These are phyloP conservation scores for Petrocephalus zakoni DNA, from an alignment of 2,113 vertebrate species.

Conservation along the genomic window DNA sequence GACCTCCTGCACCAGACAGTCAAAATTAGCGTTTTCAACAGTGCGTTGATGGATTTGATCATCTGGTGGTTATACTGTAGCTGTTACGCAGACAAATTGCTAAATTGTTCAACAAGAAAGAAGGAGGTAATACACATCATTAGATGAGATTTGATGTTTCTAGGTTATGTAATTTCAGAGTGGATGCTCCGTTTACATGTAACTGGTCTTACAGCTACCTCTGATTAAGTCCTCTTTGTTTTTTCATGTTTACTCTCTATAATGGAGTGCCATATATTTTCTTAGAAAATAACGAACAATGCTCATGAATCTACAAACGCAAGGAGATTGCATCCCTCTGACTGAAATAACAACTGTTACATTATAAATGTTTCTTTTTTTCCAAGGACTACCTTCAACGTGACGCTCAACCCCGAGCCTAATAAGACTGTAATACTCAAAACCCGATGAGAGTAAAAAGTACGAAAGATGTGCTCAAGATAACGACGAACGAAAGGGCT, in stretches of 20 bases:
- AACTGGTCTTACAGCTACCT: not conserved
- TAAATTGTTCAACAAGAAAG: not conserved
- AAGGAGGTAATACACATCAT: not conserved
- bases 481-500: not conserved
- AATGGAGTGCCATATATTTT: not conserved
- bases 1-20: not conserved
- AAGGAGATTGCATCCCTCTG: not conserved
- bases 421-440: not conserved
- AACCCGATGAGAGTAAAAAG: not conserved
- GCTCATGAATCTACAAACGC: not conserved
- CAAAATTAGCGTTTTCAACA: not conserved
- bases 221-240: not conserved
- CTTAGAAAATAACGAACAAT: not conserved
- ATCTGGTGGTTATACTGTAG: not conserved
- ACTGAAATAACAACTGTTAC: not conserved
- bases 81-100: not conserved
- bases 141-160: not conserved
- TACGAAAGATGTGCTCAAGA: not conserved
- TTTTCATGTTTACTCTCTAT: not conserved
- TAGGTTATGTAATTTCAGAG: not conserved
- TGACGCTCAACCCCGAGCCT: not conserved
- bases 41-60: conserved; percentile 10
- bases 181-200: not conserved
- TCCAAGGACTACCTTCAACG: not conserved
- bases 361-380: not conserved